phyloP scores from a whole-genome alignment of 2,113 vertebrate species.

The Eurypyga helias region DNA sequence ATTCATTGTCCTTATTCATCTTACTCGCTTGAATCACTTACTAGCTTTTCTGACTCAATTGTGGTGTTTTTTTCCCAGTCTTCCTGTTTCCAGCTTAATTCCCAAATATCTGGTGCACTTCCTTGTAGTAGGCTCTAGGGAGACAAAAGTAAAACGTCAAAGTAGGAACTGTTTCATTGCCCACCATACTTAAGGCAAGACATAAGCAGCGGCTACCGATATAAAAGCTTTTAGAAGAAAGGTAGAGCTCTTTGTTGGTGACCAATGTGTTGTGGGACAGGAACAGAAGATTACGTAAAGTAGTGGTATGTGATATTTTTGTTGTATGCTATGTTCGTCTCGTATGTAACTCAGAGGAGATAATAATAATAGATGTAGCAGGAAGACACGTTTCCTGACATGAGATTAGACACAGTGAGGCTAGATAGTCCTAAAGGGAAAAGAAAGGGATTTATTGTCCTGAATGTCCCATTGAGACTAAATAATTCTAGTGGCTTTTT shows the following conservation, averaged over 20 bases:
- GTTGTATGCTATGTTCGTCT: neutral
- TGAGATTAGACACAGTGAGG: neutral
- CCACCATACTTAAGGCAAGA: neutral
- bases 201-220: neutral
- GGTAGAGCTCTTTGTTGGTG: neutral
- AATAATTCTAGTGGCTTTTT: neutral
- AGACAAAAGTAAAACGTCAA: neutral
- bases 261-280: neutral
- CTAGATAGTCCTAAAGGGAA: neutral
- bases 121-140: neutral
- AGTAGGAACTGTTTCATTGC: neutral
- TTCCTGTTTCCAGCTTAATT: neutral
- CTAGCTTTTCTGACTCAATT: neutral
- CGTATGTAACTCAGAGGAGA: neutral
- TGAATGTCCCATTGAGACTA: neutral
- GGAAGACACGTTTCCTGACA: neutral
- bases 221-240: neutral
- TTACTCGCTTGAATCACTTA: neutral
- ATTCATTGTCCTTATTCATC: neutral
- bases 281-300: neutral
- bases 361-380: neutral
- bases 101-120: neutral
- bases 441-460: neutral
- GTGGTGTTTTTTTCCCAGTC: rapidly evolving
- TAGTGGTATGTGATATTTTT: neutral